Evolutionary conservation across 2,113 vertebrate species (phyloP).

Genomic region (Semnornis frantzii): DNA sequence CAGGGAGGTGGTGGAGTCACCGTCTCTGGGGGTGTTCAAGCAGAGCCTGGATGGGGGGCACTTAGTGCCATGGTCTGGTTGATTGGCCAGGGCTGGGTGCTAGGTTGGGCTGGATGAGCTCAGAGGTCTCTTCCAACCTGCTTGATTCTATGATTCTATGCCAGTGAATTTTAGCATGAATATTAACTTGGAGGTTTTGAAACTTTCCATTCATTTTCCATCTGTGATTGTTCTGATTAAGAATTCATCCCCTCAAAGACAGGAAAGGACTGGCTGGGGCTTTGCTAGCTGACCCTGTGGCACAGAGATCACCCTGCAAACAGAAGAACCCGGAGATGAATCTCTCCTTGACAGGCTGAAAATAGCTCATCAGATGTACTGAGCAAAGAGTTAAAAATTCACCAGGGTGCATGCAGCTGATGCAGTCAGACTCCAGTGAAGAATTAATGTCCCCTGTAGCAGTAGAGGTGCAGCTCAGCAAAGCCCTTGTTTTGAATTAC

Average conservation of each 20-base stretch:
- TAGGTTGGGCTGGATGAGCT: no score
- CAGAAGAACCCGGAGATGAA: not conserved
- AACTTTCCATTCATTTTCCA: not conserved
- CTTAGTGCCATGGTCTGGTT: no score
- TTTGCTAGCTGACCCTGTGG: not conserved
- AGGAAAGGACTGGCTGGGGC: not conserved
- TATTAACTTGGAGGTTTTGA: not conserved
- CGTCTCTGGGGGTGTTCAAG: no score
- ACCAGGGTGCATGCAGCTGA: not conserved
- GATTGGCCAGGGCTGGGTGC: no score
- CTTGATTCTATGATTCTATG: no score
- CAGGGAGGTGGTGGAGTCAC: no score
- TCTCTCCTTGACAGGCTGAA: not conserved
- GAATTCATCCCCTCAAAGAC: not conserved
- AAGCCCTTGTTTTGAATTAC: not conserved
- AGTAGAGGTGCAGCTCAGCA: not conserved
- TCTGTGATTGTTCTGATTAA: not conserved
- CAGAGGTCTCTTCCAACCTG: no score
- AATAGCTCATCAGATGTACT: not conserved
- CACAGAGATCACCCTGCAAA: not conserved
- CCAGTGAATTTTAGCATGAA: not conserved
- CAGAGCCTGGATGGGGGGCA: no score
- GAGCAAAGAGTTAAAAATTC: not conserved
- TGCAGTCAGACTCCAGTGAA: not conserved
- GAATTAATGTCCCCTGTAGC: not conserved